Evolutionary conservation across 1,140 invertebrate genomes (phyloP), one percentile per base, ranked within the genome.

Genomic region (Gryllus bimaculatus): DNA sequence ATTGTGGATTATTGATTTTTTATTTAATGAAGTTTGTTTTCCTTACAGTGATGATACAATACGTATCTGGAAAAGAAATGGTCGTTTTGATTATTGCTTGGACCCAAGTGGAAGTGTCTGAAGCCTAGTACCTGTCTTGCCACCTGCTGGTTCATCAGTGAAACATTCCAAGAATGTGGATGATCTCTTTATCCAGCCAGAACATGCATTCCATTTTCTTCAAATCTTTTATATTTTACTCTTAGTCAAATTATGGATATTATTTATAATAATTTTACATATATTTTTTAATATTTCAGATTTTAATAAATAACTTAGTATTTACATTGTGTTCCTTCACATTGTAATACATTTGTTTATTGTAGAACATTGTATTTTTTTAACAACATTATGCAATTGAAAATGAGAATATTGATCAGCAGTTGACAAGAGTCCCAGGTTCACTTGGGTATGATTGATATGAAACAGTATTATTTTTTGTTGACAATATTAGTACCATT

Each of bases 41-140:
- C 10, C 13, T 81, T 82, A 39, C 75, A 82, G 81, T 79, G 81
- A 82, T 66, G 78, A 80, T n/a, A 79, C 81, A 1, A 78, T 82
- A 49, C 75, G 78, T 10, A 66, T 82, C 20, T 82, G 82, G 82
- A 76, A 80, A 20, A 66, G 81, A 15, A 80, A 80, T 66, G 80
- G 78, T 74, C 76, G 77, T 13, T 66, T 75, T 20, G 81, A 81
- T 75, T 39, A 54, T 20, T 79, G 75, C 15, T 54, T 74, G 15
- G 79, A 79, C 39, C 18, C 75, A 20, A 47, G 21, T 54, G 79
- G 75, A 47, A 75, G 74, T 18, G 74, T 79, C 78, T 79, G 78
- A 79, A 79, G 74, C 54, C n/a, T n/a, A 18, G 78, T 48, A 21
- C 26, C 39, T 48, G 47, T 48, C 8, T 47, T 48, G 76, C 48